Base-by-base conservation (phyloP, 2,888 invertebrate genomes). In the Xanthia togata region DNA sequence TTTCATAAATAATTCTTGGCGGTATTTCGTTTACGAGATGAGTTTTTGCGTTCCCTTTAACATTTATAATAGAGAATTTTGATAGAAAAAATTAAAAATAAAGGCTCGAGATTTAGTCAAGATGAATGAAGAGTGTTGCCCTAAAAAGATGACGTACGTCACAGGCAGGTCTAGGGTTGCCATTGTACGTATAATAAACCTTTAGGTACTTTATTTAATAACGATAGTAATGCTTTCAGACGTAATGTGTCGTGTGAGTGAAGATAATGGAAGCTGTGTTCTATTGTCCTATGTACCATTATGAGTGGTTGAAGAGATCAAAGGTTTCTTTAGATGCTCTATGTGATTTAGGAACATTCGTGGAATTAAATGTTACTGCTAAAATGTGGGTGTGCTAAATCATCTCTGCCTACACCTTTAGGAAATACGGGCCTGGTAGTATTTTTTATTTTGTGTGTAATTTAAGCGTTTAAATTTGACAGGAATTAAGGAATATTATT, bases 111-210 rank as follows among this genome's bases (percentile, higher is more conserved):
- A 69, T 80, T 81, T 70, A 76, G 59, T 70, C 70, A 85, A 87
- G 84, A 88, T 86, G 81, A 85, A 87, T 88, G 84, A 82, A 79
- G 81, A 69, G 74, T 55, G 73, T 67, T 75, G 55, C 75, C 70
- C 74, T 69, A 87, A 85, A 88, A 79, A 87, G 81, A 81, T 84
- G 89, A 87, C 79, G 50, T 53, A 68, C 73, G 82, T 89, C 86
- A 84, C 62, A 12, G 38, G 20, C 81, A 83, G 73, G 31, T 59
- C 60, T 63, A 64, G 63, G 69, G 62, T 50, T 71, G 44, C 63
- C 62, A 80, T 85, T 85, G 73, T 84, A 55, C 68, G 63, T 17
- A 65, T 70, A 71, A 73, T 82, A 6, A 64, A 70, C 47, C 53
- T 73, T 68, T 23, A 59, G 65, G 79, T 87, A 76, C 68, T 78